phyloP scores from a whole-genome alignment of 2,888 invertebrate genomes.

The Andrena marginata region DNA sequence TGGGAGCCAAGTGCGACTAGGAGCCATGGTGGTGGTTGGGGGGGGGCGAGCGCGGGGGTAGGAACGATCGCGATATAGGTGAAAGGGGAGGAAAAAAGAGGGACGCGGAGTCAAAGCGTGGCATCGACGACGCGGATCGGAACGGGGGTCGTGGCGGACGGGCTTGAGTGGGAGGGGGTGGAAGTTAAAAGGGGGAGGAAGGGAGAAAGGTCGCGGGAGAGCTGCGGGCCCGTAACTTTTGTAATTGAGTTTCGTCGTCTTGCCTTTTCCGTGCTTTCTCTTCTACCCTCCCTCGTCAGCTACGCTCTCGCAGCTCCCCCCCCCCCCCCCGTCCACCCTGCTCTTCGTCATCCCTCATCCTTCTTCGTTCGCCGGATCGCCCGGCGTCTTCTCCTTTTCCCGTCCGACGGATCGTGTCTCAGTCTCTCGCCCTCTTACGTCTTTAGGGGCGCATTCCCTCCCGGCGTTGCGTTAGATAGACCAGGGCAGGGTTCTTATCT shows the following conservation, averaged over 20 bases:
- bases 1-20: slow-evolving; percentile 9
- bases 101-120: slow-evolving; percentile 26
- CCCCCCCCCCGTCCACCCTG: slow-evolving; percentile 24
- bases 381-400: slow-evolving; percentile 34
- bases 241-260: slow-evolving; percentile 83
- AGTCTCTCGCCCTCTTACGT: slow-evolving; percentile 17
- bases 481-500: slow-evolving; percentile 51
- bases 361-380: slow-evolving; percentile 6
- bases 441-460: background rate
- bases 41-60: slow-evolving; percentile 33
- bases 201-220: slow-evolving; percentile 49
- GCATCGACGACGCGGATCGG: slow-evolving; percentile 39
- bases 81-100: slow-evolving; percentile 33
- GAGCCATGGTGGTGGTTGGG: slow-evolving; percentile 15
- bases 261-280: slow-evolving; percentile 71
- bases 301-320: slow-evolving; percentile 32
- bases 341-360: background rate
- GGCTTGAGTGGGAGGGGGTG: slow-evolving; percentile 34
- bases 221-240: slow-evolving; percentile 79
- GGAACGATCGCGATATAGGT: slow-evolving; percentile 59
- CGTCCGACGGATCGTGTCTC: slow-evolving; percentile 53
- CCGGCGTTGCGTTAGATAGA: slow-evolving; percentile 24
- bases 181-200: slow-evolving; percentile 22
- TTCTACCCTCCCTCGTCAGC: slow-evolving; percentile 47
- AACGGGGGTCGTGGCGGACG: slow-evolving; percentile 45